Evolutionary conservation across 2,113 vertebrate genomes (phyloP).

Genomic region (Danionella cerebrum): DNA sequence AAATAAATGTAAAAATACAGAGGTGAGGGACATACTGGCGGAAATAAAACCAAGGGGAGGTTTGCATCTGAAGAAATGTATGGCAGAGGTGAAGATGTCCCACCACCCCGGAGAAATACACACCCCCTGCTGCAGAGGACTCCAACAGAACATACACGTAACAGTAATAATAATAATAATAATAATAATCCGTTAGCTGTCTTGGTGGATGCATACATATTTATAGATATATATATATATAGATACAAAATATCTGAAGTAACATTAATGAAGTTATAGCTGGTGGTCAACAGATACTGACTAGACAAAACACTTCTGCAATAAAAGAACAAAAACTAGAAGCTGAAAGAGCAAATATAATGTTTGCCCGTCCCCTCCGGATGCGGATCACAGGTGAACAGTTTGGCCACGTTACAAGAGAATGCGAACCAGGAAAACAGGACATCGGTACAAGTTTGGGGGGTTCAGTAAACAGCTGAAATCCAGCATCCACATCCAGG

Average conservation of each 20-base stretch:
- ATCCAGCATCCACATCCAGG: too few relatives aligned
- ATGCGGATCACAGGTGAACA: conserved; percentile 50
- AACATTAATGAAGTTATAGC: conserved; percentile 85
- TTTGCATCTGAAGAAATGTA: conserved; percentile 42
- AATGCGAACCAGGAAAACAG: too few relatives aligned
- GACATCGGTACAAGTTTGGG: neutral
- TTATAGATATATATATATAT: conserved; percentile 78
- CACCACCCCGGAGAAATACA: conserved; percentile 36
- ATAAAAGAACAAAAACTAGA: conserved; percentile 68
- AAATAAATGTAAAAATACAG: conserved; percentile 82
- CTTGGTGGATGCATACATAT: conserved; percentile 71
- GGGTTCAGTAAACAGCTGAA: too few relatives aligned
- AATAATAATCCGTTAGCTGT: conserved; percentile 83
- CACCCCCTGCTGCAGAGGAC: conserved; percentile 54
- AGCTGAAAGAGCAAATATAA: conserved; percentile 23
- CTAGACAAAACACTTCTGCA: conserved; percentile 67
- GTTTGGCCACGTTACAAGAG: neutral
- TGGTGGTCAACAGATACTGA: conserved; percentile 78
- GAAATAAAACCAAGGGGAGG: conserved; percentile 79
- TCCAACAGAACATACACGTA: conserved; percentile 53
- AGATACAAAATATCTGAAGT: conserved; percentile 86
- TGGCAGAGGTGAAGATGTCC: neutral
- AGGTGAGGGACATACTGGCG: conserved; percentile 90
- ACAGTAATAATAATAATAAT: too few relatives aligned
- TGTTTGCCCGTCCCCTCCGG: conserved; percentile 58